Conservation (phyloP, 2,797 vertebrate genomes). For the Enoplosus armatus region DNA sequence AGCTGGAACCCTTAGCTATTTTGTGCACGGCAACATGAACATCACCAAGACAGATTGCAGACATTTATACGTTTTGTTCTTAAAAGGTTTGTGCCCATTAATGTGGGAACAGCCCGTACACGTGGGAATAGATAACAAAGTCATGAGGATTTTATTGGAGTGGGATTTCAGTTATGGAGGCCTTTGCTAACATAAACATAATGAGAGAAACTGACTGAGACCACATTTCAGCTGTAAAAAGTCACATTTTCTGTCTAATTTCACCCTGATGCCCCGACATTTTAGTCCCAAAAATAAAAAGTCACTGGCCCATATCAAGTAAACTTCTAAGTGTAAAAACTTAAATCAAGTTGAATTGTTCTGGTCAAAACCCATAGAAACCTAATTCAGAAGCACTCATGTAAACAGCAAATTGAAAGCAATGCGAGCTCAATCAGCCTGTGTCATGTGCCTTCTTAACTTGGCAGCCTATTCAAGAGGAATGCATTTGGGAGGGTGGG, state of each 20-base stretch:
- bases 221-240: background rate
- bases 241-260: background rate
- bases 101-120: background rate
- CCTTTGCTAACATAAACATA: background rate
- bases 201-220: background rate
- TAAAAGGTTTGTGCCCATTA: background rate
- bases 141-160: conserved; percentile 1
- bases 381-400: conserved; percentile 37
- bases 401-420: conserved; percentile 75
- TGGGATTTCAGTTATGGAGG: background rate
- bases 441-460: conserved; percentile 81
- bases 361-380: conserved; percentile 42
- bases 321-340: conserved; percentile 6
- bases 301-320: background rate
- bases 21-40: background rate
- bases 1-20: background rate
- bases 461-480: conserved; percentile 75
- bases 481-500: conserved; percentile 69
- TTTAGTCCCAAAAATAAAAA: background rate
- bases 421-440: conserved; percentile 69
- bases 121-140: background rate
- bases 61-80: background rate
- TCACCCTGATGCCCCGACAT: background rate
- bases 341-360: conserved; percentile 29
- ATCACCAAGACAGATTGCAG: background rate